A percentile compares a stretch with the other conserved stretches of the same genome.
These are phyloP conservation scores for Anadara kagoshimensis DNA, from an alignment of 1,140 invertebrate species.

Conservation along the genomic window DNA sequence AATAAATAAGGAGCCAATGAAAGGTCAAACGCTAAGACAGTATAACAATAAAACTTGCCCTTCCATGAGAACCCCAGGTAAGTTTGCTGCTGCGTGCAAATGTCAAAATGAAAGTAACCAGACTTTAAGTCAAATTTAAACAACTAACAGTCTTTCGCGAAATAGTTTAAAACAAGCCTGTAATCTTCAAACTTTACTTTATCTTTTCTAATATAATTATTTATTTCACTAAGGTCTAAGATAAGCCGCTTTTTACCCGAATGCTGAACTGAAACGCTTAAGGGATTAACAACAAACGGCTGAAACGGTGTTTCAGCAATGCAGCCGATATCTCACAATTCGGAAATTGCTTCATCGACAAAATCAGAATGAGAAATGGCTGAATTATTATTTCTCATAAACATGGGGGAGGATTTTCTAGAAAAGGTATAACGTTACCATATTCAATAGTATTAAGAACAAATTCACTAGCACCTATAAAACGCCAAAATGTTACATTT, in stretches of 20 bases:
- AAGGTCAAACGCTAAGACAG: not conserved
- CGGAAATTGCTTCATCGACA: constrained; percentile 18
- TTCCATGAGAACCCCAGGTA: not conserved
- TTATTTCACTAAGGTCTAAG: constrained; percentile 24
- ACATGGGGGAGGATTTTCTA: not conserved
- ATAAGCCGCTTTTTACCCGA: constrained; percentile 31
- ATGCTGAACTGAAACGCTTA: constrained; percentile 29
- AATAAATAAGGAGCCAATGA: not conserved
- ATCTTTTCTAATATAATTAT: no score
- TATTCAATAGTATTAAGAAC: constrained; percentile 28
- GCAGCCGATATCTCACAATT: constrained; percentile 8
- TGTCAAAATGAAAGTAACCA: no score
- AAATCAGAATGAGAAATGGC: constrained; percentile 28
- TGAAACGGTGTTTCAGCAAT: not conserved
- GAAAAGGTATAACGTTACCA: constrained; percentile 36
- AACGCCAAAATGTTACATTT: no score
- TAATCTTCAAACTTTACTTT: constrained; percentile 9
- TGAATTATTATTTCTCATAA: constrained; percentile 32
- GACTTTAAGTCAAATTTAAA: no score
- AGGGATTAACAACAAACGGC: constrained; percentile 24
- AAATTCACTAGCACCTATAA: no score
- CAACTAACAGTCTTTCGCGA: not conserved
- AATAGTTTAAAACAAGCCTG: not conserved
- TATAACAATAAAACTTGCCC: not conserved
- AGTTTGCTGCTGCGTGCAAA: no score